Evolutionary conservation across 2,113 vertebrate genomes (phyloP), one percentile per base, ranked within the genome.

Genomic region (Stegostoma tigrinum): DNA sequence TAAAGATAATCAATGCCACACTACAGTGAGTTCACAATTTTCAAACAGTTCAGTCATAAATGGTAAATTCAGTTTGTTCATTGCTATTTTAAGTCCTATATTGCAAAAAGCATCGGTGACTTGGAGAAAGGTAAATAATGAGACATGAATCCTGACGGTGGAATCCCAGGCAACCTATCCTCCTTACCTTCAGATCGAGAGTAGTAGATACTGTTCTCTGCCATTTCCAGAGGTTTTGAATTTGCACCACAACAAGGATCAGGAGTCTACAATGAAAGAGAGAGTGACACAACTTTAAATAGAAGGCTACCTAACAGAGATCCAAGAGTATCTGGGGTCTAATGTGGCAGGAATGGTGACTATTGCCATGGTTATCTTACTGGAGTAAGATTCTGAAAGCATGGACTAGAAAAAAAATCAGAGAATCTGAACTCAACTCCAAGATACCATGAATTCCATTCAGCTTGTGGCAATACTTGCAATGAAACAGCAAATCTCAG

Each of bases 201-300:
- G 97, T 97, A 98, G 96, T 99, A 99, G 97, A 99, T 98, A 85
- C 98, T 98, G 96, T 99, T 99, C 96, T 98, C 98, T 0, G 99
- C 98, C 99, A 99, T 99, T 97, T 99, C 97, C 97, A 99, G 96
- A 17, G 96, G 3, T 75, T 95, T 72, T 15, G 87, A 55, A 10
- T 90, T 90, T 34, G 94, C 6, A 17, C 94, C 94, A 19, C 45
- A 2, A 72, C 90, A 34, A 4, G 24, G 0, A 30, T 94, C 96
- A 95, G 96, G 0, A 0, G 66, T 96, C 96, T 78, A 24, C 97
- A 95, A 68, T 34, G 89, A 95, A 89, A 45, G 45, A 91, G 3
- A 96, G 72, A 96, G 95, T 64, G 86, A 96, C 96, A 67, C 61
- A 95, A 34, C 0, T 95, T 72, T 27, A 0, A 0, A 0, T 4